Conservation (phyloP, 2,113 vertebrate genomes). For the Hystrix brachyura region DNA sequence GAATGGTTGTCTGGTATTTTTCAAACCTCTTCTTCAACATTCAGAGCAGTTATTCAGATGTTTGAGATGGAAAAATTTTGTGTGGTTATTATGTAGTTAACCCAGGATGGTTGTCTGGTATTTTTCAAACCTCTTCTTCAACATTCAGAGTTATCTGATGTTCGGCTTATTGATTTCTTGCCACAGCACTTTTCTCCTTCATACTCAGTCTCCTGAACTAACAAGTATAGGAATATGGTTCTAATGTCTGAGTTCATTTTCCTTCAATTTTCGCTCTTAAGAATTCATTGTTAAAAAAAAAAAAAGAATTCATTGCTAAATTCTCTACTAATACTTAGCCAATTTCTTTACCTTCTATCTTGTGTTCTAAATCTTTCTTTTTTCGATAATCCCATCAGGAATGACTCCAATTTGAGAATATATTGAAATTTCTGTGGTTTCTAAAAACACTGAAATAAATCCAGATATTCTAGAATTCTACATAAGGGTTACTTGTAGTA, state of each 20-base stretch:
- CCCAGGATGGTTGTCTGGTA: neutral
- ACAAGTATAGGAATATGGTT: neutral
- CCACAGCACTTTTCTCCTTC: neutral
- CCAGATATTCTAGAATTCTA: slow-evolving; percentile 43
- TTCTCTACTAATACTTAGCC: neutral
- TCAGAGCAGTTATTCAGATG: neutral
- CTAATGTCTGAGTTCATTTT: slow-evolving; percentile 38
- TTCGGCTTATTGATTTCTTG: slow-evolving; percentile 1
- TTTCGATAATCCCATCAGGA: neutral
- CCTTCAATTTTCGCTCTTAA: slow-evolving; percentile 28
- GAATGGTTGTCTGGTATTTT: slow-evolving; percentile 4
- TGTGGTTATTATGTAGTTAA: slow-evolving; percentile 42
- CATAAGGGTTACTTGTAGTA: neutral
- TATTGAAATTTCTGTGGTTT: slow-evolving; percentile 8
- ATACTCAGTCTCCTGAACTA: neutral
- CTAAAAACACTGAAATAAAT: slow-evolving; percentile 20
- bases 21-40: slow-evolving; percentile 13
- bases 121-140: slow-evolving; percentile 50
- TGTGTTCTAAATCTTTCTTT: slow-evolving; percentile 36
- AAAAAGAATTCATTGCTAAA: slow-evolving; percentile 38
- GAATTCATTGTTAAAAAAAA: slow-evolving; percentile 6
- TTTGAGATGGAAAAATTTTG: slow-evolving; percentile 35
- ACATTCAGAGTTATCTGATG: neutral
- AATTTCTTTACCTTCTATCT: slow-evolving; percentile 50
- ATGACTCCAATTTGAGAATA: slow-evolving; percentile 42